phyloP scores from a whole-genome alignment of 2,888 invertebrate genomes.

The Hedya salicella region DNA sequence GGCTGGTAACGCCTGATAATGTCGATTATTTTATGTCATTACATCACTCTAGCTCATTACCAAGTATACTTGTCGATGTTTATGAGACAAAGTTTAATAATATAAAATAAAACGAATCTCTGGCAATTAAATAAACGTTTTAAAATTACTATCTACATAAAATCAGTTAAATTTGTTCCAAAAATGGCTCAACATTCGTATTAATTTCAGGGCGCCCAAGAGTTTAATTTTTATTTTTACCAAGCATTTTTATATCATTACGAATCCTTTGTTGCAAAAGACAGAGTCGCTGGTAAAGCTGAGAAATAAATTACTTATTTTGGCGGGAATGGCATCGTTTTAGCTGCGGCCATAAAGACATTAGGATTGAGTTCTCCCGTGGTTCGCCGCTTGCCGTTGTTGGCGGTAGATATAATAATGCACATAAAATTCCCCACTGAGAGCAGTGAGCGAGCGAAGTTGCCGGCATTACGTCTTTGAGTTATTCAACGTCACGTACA shows the following conservation, averaged over 20 bases:
- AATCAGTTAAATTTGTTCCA: no score
- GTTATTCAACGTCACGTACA: slow-evolving; percentile 77
- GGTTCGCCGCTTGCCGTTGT: slow-evolving; percentile 52
- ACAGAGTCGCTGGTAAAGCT: slow-evolving; percentile 55
- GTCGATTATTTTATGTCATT: no score
- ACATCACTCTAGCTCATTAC: no score
- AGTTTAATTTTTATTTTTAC: slow-evolving; percentile 3
- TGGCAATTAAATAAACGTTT: no score
- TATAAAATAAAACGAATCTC: no score
- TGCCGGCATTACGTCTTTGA: slow-evolving; percentile 66
- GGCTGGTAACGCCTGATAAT: no score
- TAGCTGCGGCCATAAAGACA: slow-evolving; percentile 66
- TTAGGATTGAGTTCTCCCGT: slow-evolving; percentile 65
- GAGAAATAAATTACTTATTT: slow-evolving; percentile 70
- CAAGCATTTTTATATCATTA: slow-evolving; percentile 23
- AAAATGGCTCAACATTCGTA: background rate
- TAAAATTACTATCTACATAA: no score
- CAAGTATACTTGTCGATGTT: no score
- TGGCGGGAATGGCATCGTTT: slow-evolving; percentile 63
- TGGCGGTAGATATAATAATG: slow-evolving; percentile 61
- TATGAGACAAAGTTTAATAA: no score
- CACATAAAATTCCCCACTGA: slow-evolving; percentile 71
- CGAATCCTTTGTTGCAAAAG: slow-evolving; percentile 48
- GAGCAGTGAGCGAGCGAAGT: slow-evolving; percentile 67
- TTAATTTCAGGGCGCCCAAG: background rate